A percentile compares a stretch with the other conserved stretches of the same genome.
phyloP scores from a whole-genome alignment of 2,888 invertebrate genomes.

The Electrophaes corylata region DNA sequence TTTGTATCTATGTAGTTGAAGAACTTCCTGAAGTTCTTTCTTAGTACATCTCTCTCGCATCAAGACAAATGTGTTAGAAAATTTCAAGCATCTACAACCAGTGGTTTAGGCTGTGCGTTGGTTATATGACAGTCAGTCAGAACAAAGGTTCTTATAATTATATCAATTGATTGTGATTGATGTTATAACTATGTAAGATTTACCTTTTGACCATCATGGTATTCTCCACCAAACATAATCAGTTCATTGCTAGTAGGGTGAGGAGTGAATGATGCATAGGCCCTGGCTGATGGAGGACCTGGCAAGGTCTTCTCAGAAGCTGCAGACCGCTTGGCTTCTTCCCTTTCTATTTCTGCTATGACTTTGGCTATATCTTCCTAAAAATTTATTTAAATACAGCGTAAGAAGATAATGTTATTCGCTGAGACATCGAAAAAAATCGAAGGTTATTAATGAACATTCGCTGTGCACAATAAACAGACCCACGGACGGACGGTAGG shows the following conservation, averaged over 20 bases:
- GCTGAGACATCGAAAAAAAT: background rate
- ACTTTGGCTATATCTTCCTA: slow-evolving; percentile 93
- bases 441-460: background rate
- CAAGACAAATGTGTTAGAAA: too few species aligned
- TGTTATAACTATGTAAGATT: background rate
- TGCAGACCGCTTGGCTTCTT: slow-evolving; percentile 88
- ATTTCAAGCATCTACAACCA: too few species aligned
- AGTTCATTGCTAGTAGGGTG: slow-evolving; percentile 94
- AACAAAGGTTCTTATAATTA: too few species aligned
- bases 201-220: slow-evolving; percentile 92
- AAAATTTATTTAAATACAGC: slow-evolving; percentile 21
- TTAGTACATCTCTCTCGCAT: too few species aligned
- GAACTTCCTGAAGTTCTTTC: too few species aligned
- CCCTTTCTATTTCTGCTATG: slow-evolving; percentile 90
- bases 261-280: slow-evolving; percentile 91
- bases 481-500: too few species aligned
- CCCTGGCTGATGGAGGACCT: slow-evolving; percentile 88
- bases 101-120: too few species aligned
- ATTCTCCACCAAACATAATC: slow-evolving; percentile 96
- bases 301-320: slow-evolving; percentile 86
- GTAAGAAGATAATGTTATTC: too few species aligned
- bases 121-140: too few species aligned
- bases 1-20: too few species aligned
- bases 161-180: too few species aligned
- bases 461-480: background rate